Evolutionary conservation across 1,140 invertebrate genomes (phyloP).

Genomic region (Drosophila ogumai): DNA sequence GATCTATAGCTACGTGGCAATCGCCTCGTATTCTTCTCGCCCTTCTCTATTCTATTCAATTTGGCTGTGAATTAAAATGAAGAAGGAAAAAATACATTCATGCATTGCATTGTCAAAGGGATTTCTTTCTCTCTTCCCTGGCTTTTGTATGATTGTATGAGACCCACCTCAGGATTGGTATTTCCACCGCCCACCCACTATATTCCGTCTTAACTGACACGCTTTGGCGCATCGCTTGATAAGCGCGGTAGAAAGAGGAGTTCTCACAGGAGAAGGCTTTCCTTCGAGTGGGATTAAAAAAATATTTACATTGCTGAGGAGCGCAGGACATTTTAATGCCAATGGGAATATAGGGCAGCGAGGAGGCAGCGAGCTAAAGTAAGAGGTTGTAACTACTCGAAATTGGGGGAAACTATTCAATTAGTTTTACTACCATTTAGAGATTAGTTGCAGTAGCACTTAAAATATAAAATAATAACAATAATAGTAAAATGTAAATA

Average conservation of each 20-base stretch:
- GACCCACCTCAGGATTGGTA: constrained; percentile 25
- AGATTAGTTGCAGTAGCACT: too few species aligned
- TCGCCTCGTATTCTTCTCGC: constrained; percentile 56
- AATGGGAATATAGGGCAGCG: constrained; percentile 7
- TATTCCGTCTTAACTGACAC: constrained; percentile 62
- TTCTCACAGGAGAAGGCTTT: constrained; percentile 57
- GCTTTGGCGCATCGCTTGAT: constrained; percentile 77
- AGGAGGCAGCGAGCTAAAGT: neutral
- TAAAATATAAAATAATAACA: too few species aligned
- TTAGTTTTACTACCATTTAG: neutral
- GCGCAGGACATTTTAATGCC: constrained; percentile 47
- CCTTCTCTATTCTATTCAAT: constrained; percentile 69
- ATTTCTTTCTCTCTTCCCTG: constrained; percentile 54
- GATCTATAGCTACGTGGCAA: constrained; percentile 65
- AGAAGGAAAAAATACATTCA: constrained; percentile 54
- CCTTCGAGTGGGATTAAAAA: constrained; percentile 74
- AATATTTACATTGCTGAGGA: constrained; percentile 25
- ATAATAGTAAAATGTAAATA: neutral
- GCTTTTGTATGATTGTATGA: constrained; percentile 57
- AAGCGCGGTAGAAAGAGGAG: constrained; percentile 59
- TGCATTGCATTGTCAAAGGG: constrained; percentile 72
- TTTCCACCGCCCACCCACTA: constrained; percentile 3
- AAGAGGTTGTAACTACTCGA: neutral
- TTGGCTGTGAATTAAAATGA: constrained; percentile 71
- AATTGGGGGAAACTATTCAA: neutral